These are phyloP conservation scores for Halocynthia aurantium DNA, from an alignment of 23 tunicate species.

Conservation along the genomic window DNA sequence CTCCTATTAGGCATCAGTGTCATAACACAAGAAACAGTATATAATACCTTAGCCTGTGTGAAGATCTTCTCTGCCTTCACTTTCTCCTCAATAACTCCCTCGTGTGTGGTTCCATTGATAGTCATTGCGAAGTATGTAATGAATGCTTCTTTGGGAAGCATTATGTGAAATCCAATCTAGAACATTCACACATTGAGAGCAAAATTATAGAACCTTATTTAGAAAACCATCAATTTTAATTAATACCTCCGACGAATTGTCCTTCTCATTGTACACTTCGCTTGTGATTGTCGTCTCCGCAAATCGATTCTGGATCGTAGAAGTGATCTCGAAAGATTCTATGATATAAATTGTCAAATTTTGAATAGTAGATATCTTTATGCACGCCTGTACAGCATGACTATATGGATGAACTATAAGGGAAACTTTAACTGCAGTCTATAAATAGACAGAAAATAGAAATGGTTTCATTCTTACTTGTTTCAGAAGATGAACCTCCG, in stretches of 20 bases:
- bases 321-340: not conserved
- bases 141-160: conserved; percentile 14
- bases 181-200: not conserved
- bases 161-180: conserved; percentile 3
- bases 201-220: not conserved
- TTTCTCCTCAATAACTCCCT: not conserved
- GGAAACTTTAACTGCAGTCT: too few species aligned
- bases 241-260: not conserved
- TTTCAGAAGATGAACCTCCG: too few species aligned
- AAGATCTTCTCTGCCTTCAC: not conserved
- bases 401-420: too few species aligned
- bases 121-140: not conserved
- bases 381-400: too few species aligned
- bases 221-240: not conserved
- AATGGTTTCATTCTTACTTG: too few species aligned
- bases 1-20: not conserved
- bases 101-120: not conserved
- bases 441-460: too few species aligned
- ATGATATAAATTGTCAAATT: not conserved
- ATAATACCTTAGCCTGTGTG: not conserved
- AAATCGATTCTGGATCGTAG: not conserved
- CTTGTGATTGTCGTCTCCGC: conserved; percentile 18
- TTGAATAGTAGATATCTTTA: not conserved
- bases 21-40: not conserved
- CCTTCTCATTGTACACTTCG: conserved; percentile 1